phyloP scores from a whole-genome alignment of 1,140 invertebrate genomes.

The Drosophila tristis region DNA sequence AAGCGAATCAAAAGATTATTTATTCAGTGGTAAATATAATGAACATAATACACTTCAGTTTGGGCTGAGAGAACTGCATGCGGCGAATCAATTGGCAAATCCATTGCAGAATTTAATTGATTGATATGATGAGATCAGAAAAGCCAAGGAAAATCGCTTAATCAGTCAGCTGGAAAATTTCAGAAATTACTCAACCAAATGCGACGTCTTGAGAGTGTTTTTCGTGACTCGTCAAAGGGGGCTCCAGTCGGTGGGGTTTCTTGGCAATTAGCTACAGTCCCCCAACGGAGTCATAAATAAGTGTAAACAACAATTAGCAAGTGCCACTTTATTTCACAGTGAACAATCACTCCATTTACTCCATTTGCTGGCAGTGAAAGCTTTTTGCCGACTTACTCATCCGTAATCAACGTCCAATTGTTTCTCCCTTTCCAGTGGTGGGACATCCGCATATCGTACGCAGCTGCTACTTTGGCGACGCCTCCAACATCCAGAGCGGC shows the following conservation, averaged over 20 bases:
- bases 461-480: constrained; percentile 73
- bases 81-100: constrained; percentile 1
- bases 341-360: constrained; percentile 42
- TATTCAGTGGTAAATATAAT: constrained; percentile 17
- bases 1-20: neutral
- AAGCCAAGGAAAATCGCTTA: no score
- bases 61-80: neutral
- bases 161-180: no score
- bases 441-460: constrained; percentile 74
- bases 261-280: constrained; percentile 14
- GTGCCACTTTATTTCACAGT: neutral
- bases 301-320: constrained; percentile 34
- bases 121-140: constrained; percentile 18
- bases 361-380: constrained; percentile 38
- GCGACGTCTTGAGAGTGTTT: neutral
- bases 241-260: neutral
- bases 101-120: neutral
- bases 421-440: constrained; percentile 48
- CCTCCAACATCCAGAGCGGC: constrained; percentile 57
- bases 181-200: neutral
- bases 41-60: neutral
- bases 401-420: neutral
- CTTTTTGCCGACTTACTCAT: constrained; percentile 30
- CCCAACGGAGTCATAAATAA: constrained; percentile 4
- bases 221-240: neutral